Evolutionary conservation across 2,888 invertebrate genomes (phyloP), one percentile per base, ranked within the genome.

Genomic region (Trichopria drosophilae): DNA sequence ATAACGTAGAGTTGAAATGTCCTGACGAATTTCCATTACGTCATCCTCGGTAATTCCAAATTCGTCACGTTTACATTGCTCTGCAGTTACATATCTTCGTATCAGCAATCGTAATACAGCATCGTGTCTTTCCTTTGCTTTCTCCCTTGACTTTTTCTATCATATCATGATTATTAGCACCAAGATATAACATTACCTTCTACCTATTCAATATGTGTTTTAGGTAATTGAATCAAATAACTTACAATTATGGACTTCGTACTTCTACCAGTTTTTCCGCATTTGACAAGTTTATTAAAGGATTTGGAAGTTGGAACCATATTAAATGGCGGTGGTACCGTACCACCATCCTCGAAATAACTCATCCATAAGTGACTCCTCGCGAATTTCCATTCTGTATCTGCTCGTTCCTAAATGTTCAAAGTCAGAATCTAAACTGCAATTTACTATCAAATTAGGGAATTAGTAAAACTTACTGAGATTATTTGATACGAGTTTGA

Each of bases 401-500:
- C 97, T 3, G 95, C 88, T 69, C 94, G 83, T 82, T 95, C 93
- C 91, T 93, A 72, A 16, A 66, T 34, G 46, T 9, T 7, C 24
- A 3, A 19, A 37, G 9, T 12, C 34, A 35, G 9, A 35, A 31
- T 34, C 6, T 4, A 19, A 24, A 9, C 23, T 20, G 12, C 19
- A 23, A 3, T 9, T 16, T 2, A 9, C 20, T 24, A 4, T 13
- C 5, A 23, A 22, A 40, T 40, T n/a, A 22, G 9, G 9, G n/a
- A 6, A 22, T 6, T 24, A 24, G 10, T 1, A 10, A 24, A 13
- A 80, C 85, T 84, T 79, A 93, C 94, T 66, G 94, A 96, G 67
- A 98, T 98, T 56, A 94, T 91, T 78, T 96, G 95, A 77, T 97
- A 98, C 1, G 96, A 97, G 76, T 94, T 97, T 53, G 94, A 95